Conservation (phyloP, 2,113 vertebrate species). For the Erpornis zantholeuca region DNA sequence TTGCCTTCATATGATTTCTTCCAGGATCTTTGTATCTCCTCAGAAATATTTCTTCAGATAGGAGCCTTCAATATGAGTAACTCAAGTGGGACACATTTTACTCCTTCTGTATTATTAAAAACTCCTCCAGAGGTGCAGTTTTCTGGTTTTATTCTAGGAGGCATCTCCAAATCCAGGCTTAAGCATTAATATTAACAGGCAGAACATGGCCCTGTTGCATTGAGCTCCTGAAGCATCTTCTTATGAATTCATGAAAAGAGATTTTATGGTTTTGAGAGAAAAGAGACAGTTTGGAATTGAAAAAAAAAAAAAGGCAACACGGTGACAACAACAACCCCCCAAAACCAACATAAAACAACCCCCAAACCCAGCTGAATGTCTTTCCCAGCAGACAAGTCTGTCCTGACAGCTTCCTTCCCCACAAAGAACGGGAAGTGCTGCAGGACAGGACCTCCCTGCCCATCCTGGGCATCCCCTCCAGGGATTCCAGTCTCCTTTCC, state of each 20-base stretch:
- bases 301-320: not conserved
- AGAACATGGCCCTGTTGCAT: not conserved
- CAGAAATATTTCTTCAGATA: not conserved
- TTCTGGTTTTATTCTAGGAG: not conserved
- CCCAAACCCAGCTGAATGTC: not conserved
- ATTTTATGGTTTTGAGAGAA: not conserved
- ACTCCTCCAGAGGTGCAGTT: not conserved
- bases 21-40: not conserved
- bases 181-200: not conserved
- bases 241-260: not conserved
- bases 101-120: not conserved
- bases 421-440: not conserved
- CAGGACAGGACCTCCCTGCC: not conserved
- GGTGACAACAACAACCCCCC: rapidly evolving
- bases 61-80: not conserved
- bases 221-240: not conserved
- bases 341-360: not conserved
- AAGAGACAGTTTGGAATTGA: not conserved
- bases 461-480: not conserved
- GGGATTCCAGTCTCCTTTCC: not conserved
- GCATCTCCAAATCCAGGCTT: not conserved
- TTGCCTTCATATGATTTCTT: not conserved
- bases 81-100: not conserved
- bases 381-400: not conserved
- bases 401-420: not conserved